Percentiles rank a stretch among this genome's conserved stretches.
Evolutionary conservation across 2,888 invertebrate genomes (phyloP).

Genomic region (Amphipoea oculea): DNA sequence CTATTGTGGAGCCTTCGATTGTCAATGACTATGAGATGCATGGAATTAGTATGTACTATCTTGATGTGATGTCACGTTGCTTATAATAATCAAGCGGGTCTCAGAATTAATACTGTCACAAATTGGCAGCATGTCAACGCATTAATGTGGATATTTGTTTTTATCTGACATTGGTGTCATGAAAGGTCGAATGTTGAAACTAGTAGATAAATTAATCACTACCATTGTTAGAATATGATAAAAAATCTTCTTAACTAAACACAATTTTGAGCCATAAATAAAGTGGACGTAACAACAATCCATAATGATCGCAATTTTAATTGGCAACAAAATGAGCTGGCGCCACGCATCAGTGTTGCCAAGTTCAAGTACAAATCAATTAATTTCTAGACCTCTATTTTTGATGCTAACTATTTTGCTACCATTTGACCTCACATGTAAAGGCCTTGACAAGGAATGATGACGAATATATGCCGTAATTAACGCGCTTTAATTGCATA

Average conservation of each 20-base stretch:
- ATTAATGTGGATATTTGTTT: neutral
- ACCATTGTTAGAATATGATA: neutral
- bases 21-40: conserved; percentile 1
- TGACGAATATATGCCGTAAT: conserved; percentile 39
- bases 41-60: conserved; percentile 8
- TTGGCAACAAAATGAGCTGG: conserved; percentile 23
- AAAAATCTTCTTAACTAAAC: neutral
- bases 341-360: conserved; percentile 7
- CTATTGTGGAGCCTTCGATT: conserved; percentile 4
- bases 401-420: conserved; percentile 24
- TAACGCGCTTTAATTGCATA: conserved; percentile 25
- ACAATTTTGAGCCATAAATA: too few species aligned
- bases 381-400: conserved; percentile 29
- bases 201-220: neutral
- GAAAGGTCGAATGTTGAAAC: neutral
- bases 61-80: conserved; percentile 5
- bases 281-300: neutral
- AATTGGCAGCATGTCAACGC: conserved; percentile 8
- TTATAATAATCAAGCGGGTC: neutral
- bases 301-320: conserved; percentile 22
- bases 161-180: neutral
- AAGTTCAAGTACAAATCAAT: conserved; percentile 49
- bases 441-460: conserved; percentile 47
- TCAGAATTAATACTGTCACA: neutral
- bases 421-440: conserved; percentile 21